Percentiles rank a stretch among this genome's conserved stretches.
phyloP scores from a whole-genome alignment of 1,140 invertebrate species.

The Microvelia longipes region DNA sequence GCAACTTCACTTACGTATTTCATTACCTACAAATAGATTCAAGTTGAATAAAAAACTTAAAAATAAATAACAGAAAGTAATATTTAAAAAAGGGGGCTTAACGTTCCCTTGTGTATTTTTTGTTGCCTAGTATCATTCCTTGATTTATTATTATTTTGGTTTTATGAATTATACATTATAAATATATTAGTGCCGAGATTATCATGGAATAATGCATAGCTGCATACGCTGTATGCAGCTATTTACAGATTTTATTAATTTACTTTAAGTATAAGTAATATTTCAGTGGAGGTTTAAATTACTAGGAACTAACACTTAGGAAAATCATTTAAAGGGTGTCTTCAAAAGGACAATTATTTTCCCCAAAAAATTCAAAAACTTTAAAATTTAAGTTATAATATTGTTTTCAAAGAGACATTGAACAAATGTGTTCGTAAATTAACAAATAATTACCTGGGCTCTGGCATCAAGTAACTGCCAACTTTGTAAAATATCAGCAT shows the following conservation, averaged over 20 bases:
- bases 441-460: conserved; percentile 38
- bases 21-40: conserved; percentile 40
- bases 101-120: neutral
- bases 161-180: neutral
- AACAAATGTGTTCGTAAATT: neutral
- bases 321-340: too few species aligned
- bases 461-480: conserved; percentile 68
- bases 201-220: neutral
- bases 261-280: too few species aligned
- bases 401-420: neutral
- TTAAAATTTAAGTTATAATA: too few species aligned
- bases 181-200: neutral
- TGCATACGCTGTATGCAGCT: too few species aligned
- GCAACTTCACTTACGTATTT: conserved; percentile 51
- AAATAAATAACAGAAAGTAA: neutral
- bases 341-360: too few species aligned
- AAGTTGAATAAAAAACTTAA: conserved; percentile 4
- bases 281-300: too few species aligned
- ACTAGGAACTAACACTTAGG: too few species aligned
- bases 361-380: too few species aligned
- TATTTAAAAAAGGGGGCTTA: neutral
- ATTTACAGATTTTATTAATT: too few species aligned
- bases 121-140: neutral
- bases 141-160: neutral
- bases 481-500: conserved; percentile 75